A percentile compares a stretch with the other conserved stretches of the same genome.
These are phyloP conservation scores for Eupithecia inturbata DNA, from an alignment of 2,888 invertebrate species.

Conservation along the genomic window DNA sequence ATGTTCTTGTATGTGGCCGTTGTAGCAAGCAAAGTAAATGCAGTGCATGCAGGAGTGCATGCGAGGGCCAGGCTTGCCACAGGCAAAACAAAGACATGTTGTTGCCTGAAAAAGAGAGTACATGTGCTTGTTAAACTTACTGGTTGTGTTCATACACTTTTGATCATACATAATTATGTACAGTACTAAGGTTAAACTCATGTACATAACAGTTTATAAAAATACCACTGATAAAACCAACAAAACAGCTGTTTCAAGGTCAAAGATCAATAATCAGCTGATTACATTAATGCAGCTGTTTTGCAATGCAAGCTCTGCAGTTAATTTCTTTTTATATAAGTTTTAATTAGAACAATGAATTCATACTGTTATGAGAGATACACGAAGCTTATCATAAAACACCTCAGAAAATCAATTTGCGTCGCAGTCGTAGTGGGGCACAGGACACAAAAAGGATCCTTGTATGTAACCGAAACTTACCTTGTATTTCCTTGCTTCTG, in stretches of 20 bases:
- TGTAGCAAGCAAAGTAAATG: constrained; percentile 96
- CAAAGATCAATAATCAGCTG: constrained; percentile 80
- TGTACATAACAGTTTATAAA: neutral
- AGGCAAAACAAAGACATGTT: constrained; percentile 92
- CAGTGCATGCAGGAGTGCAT: constrained; percentile 94
- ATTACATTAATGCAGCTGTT: constrained; percentile 54
- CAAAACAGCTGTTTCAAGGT: constrained; percentile 74
- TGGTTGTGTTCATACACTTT: neutral
- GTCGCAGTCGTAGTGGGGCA: constrained; percentile 30
- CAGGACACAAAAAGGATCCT: constrained; percentile 25
- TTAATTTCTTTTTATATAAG: neutral
- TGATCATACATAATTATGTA: neutral
- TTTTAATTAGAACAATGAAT: neutral
- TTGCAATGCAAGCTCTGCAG: constrained; percentile 13
- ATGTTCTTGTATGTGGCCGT: constrained; percentile 94
- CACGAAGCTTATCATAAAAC: neutral
- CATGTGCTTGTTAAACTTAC: neutral
- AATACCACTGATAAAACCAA: constrained; percentile 1
- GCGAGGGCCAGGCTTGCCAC: constrained; percentile 90
- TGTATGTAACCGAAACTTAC: constrained; percentile 73
- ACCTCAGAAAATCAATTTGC: constrained; percentile 43
- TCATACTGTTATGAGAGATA: neutral
- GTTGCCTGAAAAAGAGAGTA: constrained; percentile 84
- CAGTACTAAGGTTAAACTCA: neutral
- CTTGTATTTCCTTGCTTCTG: constrained; percentile 92